Evolutionary conservation across 1,140 invertebrate genomes (phyloP), one percentile per base, ranked within the genome.

Genomic region (Steinernema feltiae): DNA sequence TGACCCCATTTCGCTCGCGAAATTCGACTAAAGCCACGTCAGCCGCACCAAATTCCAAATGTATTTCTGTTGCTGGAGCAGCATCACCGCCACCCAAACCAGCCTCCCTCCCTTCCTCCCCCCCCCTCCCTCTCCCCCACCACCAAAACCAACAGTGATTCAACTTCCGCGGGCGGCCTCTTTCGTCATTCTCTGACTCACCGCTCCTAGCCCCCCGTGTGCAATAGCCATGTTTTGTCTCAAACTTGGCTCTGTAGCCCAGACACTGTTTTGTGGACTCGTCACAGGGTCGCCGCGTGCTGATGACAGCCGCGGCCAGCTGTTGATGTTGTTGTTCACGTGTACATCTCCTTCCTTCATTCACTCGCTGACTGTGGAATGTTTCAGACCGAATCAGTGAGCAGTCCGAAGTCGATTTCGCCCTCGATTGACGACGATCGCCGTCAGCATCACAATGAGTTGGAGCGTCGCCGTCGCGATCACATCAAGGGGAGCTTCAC

Each of bases 401-500:
- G 53, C 71, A 70, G n/a, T n/a, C 75, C 75, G 0, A 78, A 78
- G 24, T 78, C 76, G 0, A n/a, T 41, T 15, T 79, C 78, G 35
- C 78, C 78, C 15, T 73, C 71, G n/a, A 41, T 79, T 0, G 78
- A 79, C 41, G 77, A 78, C 53, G 78, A 79, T 24, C 63, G 78
- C 29, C 72, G 78, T 48, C 75, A 76, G 15, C 78, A 79, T 70
- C 78, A 79, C 76, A 79, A 79, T 30, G 78, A 79, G 48, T 48
- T 79, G 46, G 78, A 79, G 24, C 72, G 78, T 1, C 18, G 72
- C 30, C 63, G 78, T 63, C 53, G 78, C 3, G 78, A 79, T 31
- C 76, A 79, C 70, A 78, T 79, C 69, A 79, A 79, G 46, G 78
- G 75, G 63, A 70, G 72, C 32, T 79, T 79, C 69, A 70, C 53